phyloP scores from a whole-genome alignment of 2,888 invertebrate species.

The Miltochrista miniata region DNA sequence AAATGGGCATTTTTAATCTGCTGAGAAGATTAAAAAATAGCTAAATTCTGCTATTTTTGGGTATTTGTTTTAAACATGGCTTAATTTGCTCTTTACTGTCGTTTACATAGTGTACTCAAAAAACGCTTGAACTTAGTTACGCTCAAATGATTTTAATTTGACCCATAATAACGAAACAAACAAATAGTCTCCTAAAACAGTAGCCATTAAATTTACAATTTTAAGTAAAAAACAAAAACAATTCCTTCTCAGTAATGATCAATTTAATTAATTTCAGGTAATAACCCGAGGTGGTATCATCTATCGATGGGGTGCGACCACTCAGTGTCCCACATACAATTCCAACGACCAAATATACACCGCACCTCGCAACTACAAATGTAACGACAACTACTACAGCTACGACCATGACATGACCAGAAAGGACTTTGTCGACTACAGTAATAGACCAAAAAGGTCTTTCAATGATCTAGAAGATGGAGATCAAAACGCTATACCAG shows the following conservation, averaged over 20 bases:
- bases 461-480: neutral
- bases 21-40: too few relatives aligned
- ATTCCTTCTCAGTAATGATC: neutral
- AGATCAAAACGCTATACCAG: neutral
- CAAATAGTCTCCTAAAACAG: too few relatives aligned
- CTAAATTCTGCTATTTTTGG: too few relatives aligned
- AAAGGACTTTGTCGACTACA: neutral
- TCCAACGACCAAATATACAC: slow-evolving; percentile 52
- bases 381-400: slow-evolving; percentile 30
- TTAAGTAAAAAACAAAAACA: too few relatives aligned
- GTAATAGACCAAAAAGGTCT: neutral
- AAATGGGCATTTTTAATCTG: too few relatives aligned
- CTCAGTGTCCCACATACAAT: slow-evolving; percentile 66
- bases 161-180: too few relatives aligned
- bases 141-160: too few relatives aligned
- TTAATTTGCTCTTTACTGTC: too few relatives aligned
- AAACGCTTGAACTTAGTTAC: too few relatives aligned
- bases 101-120: too few relatives aligned
- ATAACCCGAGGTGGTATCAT: slow-evolving; percentile 75
- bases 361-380: slow-evolving; percentile 51
- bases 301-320: slow-evolving; percentile 76
- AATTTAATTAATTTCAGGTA: slow-evolving; percentile 47
- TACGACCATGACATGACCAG: slow-evolving; percentile 12
- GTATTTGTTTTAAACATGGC: too few relatives aligned
- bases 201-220: too few relatives aligned